Evolutionary conservation across 1,140 invertebrate genomes (phyloP).

Genomic region (Aphaenogaster ashmeadi): DNA sequence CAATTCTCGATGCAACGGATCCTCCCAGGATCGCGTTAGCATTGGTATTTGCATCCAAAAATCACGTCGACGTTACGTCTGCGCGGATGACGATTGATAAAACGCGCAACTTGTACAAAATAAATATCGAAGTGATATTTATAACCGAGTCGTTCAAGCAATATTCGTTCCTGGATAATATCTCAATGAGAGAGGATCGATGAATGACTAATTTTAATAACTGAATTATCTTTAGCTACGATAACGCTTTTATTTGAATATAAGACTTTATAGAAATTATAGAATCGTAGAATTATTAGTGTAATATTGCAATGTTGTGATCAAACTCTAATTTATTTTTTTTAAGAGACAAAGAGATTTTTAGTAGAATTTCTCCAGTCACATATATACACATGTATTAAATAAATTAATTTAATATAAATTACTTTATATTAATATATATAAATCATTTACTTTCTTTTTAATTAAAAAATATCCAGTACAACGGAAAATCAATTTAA

Average conservation of each 20-base stretch:
- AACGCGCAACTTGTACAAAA: slow-evolving; percentile 30
- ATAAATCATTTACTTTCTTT: neutral
- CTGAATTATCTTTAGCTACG: neutral
- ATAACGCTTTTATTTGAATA: neutral
- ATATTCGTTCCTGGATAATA: neutral
- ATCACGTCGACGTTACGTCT: slow-evolving; percentile 62
- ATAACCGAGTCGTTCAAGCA: neutral
- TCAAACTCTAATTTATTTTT: neutral
- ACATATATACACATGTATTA: neutral
- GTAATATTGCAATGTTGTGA: neutral
- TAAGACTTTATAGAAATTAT: neutral
- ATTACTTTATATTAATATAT: neutral
- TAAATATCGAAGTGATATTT: slow-evolving; percentile 57
- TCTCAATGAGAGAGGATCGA: neutral
- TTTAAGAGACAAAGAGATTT: neutral
- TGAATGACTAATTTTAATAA: neutral
- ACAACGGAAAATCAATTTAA: neutral
- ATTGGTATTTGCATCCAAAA: slow-evolving; percentile 56
- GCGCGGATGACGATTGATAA: slow-evolving; percentile 70
- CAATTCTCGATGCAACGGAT: slow-evolving; percentile 34
- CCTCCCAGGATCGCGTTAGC: slow-evolving; percentile 52
- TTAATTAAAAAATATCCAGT: slow-evolving; percentile 13
- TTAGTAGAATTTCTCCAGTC: neutral
- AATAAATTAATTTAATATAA: neutral
- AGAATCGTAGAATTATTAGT: neutral